phyloP scores from a whole-genome alignment of 2,113 vertebrate species.

The Pristiophorus japonicus region DNA sequence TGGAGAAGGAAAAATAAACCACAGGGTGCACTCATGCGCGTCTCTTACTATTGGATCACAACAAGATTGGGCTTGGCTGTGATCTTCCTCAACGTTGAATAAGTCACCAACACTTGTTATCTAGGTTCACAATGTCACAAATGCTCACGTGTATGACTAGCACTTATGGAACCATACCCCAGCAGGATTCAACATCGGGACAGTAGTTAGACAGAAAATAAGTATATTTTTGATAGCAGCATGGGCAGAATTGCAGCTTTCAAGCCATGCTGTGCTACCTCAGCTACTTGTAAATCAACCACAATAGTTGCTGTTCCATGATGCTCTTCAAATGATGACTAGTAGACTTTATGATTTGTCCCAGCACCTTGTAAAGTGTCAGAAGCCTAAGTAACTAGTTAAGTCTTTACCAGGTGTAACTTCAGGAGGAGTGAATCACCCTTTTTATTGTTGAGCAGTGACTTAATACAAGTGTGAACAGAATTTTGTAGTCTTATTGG shows the following conservation, averaged over 20 bases:
- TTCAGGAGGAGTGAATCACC: neutral
- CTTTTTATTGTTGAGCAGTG: neutral
- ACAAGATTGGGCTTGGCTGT: neutral
- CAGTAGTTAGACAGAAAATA: neutral
- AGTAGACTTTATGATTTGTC: too few species aligned
- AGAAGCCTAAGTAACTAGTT: neutral
- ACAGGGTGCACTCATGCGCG: neutral
- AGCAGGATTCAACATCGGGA: neutral
- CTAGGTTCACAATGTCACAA: neutral
- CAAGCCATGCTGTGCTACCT: neutral
- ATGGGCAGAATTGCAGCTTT: neutral
- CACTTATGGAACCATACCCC: neutral
- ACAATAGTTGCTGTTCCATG: neutral
- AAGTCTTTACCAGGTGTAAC: neutral
- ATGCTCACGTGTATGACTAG: neutral
- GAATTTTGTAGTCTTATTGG: neutral
- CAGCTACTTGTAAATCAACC: neutral
- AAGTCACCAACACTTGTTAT: neutral
- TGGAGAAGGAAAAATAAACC: neutral
- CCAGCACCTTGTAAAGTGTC: too few species aligned
- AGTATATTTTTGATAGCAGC: neutral
- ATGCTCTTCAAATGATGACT: neutral
- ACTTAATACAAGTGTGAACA: neutral
- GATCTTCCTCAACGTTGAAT: neutral
- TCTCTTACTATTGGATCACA: neutral